Evolutionary conservation across 2,797 vertebrate genomes (phyloP).

Genomic region (Lithobates sylvaticus): DNA sequence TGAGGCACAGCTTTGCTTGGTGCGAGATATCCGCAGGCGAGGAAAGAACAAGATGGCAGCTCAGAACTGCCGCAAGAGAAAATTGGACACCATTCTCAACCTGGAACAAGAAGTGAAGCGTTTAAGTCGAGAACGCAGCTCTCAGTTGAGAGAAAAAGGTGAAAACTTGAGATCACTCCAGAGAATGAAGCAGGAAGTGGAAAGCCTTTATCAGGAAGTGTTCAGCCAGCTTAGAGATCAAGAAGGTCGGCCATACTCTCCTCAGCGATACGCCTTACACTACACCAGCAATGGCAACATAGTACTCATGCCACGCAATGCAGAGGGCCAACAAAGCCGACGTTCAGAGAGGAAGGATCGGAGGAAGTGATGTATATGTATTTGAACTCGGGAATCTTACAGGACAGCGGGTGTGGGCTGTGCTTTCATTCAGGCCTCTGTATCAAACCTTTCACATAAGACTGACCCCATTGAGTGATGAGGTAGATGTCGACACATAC

Average conservation of each 20-base stretch:
- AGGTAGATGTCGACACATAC: constrained; percentile 66
- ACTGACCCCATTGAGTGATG: constrained; percentile 73
- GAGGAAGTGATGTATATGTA: constrained; percentile 87
- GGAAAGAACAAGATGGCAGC: constrained; percentile 99
- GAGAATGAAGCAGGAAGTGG: constrained; percentile 98
- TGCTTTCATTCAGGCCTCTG: constrained; percentile 80
- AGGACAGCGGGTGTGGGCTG: constrained; percentile 68
- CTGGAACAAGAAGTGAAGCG: constrained; percentile 95
- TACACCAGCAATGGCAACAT: constrained; percentile 91
- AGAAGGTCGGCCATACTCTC: constrained; percentile 91
- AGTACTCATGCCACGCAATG: constrained; percentile 86
- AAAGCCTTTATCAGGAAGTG: constrained; percentile 95
- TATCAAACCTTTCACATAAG: constrained; percentile 74
- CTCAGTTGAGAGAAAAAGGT: constrained; percentile 94
- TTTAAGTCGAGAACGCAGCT: constrained; percentile 89
- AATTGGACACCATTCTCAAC: constrained; percentile 97
- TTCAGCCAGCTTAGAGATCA: constrained; percentile 94
- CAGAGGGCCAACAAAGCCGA: constrained; percentile 83
- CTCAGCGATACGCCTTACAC: constrained; percentile 92
- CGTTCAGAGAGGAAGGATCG: constrained; percentile 94
- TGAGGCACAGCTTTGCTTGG: constrained; percentile 92
- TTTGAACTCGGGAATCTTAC: constrained; percentile 51
- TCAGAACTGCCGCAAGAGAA: constrained; percentile 98
- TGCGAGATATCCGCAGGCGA: constrained; percentile 93
- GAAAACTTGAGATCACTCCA: constrained; percentile 93